These are phyloP conservation scores for Lerema accius DNA, from an alignment of 1,140 invertebrate species.

Conservation along the genomic window DNA sequence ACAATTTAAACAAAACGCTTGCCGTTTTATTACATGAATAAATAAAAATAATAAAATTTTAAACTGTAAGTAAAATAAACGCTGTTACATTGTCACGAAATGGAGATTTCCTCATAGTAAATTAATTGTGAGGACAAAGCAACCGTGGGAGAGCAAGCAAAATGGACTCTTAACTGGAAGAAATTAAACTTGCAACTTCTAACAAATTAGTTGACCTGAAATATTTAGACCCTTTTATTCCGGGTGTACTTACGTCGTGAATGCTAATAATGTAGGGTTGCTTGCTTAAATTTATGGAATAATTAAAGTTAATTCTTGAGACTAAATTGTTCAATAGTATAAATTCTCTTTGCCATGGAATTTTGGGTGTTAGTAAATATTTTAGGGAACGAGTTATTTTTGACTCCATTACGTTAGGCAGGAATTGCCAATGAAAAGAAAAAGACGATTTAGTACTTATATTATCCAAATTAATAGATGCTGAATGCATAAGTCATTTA, in stretches of 20 bases:
- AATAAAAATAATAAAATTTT: conserved; percentile 49
- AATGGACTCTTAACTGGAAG: conserved; percentile 67
- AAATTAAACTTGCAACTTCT: conserved; percentile 72
- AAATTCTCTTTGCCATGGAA: conserved; percentile 38
- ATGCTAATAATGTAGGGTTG: conserved; percentile 77
- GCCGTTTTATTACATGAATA: conserved; percentile 39
- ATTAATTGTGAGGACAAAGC: conserved; percentile 68
- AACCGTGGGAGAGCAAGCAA: conserved; percentile 50
- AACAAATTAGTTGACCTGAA: conserved; percentile 71
- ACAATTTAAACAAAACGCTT: conserved; percentile 43
- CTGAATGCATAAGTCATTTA: too few species aligned
- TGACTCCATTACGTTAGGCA: conserved; percentile 5
- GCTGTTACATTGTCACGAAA: conserved; percentile 68
- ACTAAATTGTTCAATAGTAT: conserved; percentile 63
- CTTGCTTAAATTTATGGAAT: conserved; percentile 76
- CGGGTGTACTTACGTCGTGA: conserved; percentile 69
- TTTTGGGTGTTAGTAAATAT: conserved; percentile 45
- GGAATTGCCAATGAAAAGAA: too few species aligned
- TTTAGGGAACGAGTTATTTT: conserved; percentile 32
- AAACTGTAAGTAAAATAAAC: conserved; percentile 55
- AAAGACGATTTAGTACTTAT: too few species aligned
- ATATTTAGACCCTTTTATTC: conserved; percentile 78
- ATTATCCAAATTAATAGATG: too few species aligned
- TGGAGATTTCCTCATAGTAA: conserved; percentile 76
- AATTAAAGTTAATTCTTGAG: conserved; percentile 75